Evolutionary conservation across 2,888 invertebrate genomes (phyloP).

Genomic region (Adelphocoris suturalis): DNA sequence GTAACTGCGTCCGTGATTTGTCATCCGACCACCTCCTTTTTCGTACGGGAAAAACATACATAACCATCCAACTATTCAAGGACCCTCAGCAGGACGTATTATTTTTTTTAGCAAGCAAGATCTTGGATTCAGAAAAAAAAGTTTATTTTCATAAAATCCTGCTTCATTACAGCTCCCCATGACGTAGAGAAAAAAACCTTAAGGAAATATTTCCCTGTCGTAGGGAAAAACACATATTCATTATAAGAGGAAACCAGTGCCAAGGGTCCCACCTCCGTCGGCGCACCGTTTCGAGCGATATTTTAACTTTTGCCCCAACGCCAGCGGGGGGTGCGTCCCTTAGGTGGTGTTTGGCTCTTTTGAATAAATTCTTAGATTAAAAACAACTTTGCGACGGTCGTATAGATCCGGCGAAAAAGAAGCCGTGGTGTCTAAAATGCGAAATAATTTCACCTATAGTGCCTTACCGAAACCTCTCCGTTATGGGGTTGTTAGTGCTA

Average conservation of each 20-base stretch:
- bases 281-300: conserved; percentile 42
- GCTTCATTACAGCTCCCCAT: conserved; percentile 61
- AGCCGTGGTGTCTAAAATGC: neutral
- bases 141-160: conserved; percentile 63
- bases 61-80: conserved; percentile 36
- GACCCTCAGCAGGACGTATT: conserved; percentile 35
- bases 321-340: neutral
- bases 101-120: neutral
- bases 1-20: conserved; percentile 52
- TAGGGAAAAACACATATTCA: conserved; percentile 62
- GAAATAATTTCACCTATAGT: conserved; percentile 53
- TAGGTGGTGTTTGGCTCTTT: conserved; percentile 37
- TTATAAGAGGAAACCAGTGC: conserved; percentile 47
- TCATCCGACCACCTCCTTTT: conserved; percentile 55
- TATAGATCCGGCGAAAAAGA: neutral
- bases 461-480: neutral
- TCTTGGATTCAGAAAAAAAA: conserved; percentile 23
- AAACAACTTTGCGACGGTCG: conserved; percentile 41
- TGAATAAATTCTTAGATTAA: conserved; percentile 58
- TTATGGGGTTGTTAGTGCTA: neutral
- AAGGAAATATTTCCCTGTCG: conserved; percentile 38
- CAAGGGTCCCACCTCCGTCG: conserved; percentile 31
- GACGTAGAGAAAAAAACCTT: conserved; percentile 20
- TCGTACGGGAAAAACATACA: neutral
- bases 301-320: conserved; percentile 20